Percentiles rank a stretch among this genome's conserved stretches.
Evolutionary conservation across 2,113 vertebrate genomes (phyloP).

Genomic region (Excalfactoria chinensis): DNA sequence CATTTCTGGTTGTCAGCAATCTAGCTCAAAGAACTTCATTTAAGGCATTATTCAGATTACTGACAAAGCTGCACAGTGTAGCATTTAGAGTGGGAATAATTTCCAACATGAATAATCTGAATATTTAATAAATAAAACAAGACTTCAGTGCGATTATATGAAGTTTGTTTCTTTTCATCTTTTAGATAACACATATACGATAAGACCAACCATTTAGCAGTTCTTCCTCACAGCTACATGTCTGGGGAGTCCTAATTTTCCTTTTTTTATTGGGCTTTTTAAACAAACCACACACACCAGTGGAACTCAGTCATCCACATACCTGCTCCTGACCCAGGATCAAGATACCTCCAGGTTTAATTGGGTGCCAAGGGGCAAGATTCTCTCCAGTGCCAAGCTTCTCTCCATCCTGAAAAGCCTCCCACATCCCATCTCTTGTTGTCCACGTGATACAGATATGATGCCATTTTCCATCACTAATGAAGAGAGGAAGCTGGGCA

Average conservation of each 20-base stretch:
- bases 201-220: background rate
- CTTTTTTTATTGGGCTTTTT: background rate
- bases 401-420: slow-evolving; percentile 97
- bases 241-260: background rate
- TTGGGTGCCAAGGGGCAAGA: slow-evolving; percentile 98
- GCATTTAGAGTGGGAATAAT: background rate
- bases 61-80: background rate
- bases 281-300: background rate
- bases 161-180: background rate
- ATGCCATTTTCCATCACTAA: slow-evolving; percentile 97
- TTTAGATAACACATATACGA: background rate
- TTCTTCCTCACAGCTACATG: background rate
- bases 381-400: slow-evolving; percentile 95
- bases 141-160: background rate
- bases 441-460: slow-evolving; percentile 99
- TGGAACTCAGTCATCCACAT: slow-evolving; percentile 46
- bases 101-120: background rate
- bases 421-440: slow-evolving; percentile 97
- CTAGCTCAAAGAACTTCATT: background rate
- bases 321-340: slow-evolving; percentile 99
- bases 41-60: background rate
- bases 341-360: slow-evolving; percentile 96
- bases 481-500: slow-evolving; percentile 91
- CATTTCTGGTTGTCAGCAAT: background rate
- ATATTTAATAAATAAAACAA: background rate